Conservation (phyloP, 2,888 invertebrate species). For the Eupithecia vulgata region DNA sequence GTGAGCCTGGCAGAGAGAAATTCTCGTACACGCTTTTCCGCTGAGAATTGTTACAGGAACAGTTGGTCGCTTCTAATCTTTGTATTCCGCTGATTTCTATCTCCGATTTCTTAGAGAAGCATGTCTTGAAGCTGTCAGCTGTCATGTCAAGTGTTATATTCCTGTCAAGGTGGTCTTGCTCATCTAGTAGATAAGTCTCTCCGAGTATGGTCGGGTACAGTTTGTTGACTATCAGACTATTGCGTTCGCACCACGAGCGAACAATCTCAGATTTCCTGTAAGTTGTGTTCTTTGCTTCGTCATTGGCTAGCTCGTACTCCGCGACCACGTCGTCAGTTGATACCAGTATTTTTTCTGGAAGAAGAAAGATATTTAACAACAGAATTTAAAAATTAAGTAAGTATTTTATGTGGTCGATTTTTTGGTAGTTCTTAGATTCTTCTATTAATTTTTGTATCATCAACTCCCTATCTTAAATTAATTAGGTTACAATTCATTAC, state of each 20-base stretch:
- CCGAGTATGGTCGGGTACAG: slow-evolving; percentile 75
- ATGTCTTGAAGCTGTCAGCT: slow-evolving; percentile 65
- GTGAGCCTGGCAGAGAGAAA: slow-evolving; percentile 76
- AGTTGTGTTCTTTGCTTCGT: slow-evolving; percentile 55
- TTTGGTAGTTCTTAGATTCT: too few relatives aligned
- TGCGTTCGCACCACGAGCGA: slow-evolving; percentile 76
- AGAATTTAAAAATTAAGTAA: too few relatives aligned
- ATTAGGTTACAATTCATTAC: too few relatives aligned
- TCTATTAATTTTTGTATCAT: too few relatives aligned
- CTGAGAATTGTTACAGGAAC: slow-evolving; percentile 46
- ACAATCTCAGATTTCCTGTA: slow-evolving; percentile 72
- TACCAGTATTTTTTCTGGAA: slow-evolving; percentile 85
- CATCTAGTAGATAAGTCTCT: slow-evolving; percentile 69
- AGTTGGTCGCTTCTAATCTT: slow-evolving; percentile 56
- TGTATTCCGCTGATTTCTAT: slow-evolving; percentile 70
- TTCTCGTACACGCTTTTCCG: slow-evolving; percentile 71
- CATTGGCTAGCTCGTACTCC: slow-evolving; percentile 80
- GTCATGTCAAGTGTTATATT: slow-evolving; percentile 63
- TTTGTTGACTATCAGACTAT: slow-evolving; percentile 71
- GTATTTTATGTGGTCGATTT: too few relatives aligned
- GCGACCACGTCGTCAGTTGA: slow-evolving; percentile 85
- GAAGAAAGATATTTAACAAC: neutral
- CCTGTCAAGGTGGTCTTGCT: slow-evolving; percentile 59
- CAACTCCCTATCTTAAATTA: too few relatives aligned
- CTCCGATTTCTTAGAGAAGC: slow-evolving; percentile 58